Conservation (phyloP, 2,888 invertebrate genomes). For the Sphaeridia pumilis region DNA sequence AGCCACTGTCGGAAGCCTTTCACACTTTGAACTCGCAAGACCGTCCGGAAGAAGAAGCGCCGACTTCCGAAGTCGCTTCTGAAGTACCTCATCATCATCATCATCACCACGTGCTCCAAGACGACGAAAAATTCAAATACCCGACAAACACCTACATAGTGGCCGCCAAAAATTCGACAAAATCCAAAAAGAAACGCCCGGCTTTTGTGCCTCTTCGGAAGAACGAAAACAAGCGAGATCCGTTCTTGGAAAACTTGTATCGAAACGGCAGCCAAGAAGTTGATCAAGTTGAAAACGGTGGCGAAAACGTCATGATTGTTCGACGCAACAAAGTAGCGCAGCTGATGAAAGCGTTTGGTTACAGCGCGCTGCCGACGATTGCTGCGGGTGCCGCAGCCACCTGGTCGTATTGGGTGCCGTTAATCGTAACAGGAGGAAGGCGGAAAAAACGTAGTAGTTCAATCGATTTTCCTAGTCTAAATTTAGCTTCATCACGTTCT, state of each 20-base stretch:
- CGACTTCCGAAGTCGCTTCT: too few relatives aligned
- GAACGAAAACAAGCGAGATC: conserved; percentile 8
- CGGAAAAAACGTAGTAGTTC: not conserved
- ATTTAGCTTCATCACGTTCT: too few relatives aligned
- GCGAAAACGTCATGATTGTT: not conserved
- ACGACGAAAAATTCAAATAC: too few relatives aligned
- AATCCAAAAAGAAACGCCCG: conserved; percentile 1
- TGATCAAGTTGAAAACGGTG: not conserved
- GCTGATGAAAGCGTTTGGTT: conserved; percentile 33
- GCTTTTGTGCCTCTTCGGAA: conserved; percentile 9
- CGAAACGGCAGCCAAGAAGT: not conserved
- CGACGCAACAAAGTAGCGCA: conserved; percentile 20
- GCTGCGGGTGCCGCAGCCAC: conserved; percentile 35
- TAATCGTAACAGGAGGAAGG: conserved; percentile 21
- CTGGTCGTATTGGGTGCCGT: conserved; percentile 35
- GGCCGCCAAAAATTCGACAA: not conserved
- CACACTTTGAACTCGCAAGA: not conserved
- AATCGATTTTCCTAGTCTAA: too few relatives aligned
- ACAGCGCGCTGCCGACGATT: conserved; percentile 33
- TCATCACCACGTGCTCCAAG: too few relatives aligned
- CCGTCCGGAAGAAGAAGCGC: not conserved
- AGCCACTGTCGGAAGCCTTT: too few relatives aligned
- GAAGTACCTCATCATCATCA: too few relatives aligned
- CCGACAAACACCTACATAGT: too few relatives aligned
- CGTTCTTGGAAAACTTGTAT: not conserved